Base-by-base conservation (phyloP, 2,113 vertebrate genomes). In the Nyctereutes procyonoides region DNA sequence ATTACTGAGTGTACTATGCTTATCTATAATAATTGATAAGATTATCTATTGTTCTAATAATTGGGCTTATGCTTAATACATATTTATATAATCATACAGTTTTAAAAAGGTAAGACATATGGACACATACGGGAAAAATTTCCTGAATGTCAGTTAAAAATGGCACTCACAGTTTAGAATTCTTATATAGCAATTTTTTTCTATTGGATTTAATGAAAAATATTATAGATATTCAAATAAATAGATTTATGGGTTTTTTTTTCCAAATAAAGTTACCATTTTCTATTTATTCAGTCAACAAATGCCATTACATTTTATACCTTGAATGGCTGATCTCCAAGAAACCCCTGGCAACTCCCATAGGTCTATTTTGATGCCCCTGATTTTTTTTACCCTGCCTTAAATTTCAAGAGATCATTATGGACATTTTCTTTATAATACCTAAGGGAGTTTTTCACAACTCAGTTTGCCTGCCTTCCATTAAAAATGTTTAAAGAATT, bases 401-500 rank as follows among this genome's bases (percentile, higher is more conserved):
- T 32, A 92, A 2, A 92, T 96, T 58, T 51, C 56, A 80, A 76
- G 56, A 97, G 28, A 7, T 67, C 77, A 76, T 48, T 92, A 62
- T 48, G 24, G 74, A 90, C 73, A 89, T 90, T 96, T 95, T 9
- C 14, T 96, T 96, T 93, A 77, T 30, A 88, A 38, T 1, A 28
- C 17, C 14, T 6, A 4, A 63, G 22, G 11, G 26, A 79, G n/a
- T 73, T 63, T 38, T 94, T 65, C 4, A 58, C 30, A 76, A 19
- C n/a, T 84, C 76, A 89, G 38, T 81, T 79, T 93, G 13, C 35
- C 8, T 91, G 55, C 48, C 60, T 92, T 95, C 55, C 82, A 14
- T 60, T 96, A 32, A 92, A 93, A 86, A 83, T 81, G 30, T 7
- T 83, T 71, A 85, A 85, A 90, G 22, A 91, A 93, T 82, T 94